Percentiles rank a stretch among this genome's conserved stretches.
These are phyloP conservation scores for Tringa solitaria DNA, from an alignment of 2,113 vertebrate species.

Conservation along the genomic window DNA sequence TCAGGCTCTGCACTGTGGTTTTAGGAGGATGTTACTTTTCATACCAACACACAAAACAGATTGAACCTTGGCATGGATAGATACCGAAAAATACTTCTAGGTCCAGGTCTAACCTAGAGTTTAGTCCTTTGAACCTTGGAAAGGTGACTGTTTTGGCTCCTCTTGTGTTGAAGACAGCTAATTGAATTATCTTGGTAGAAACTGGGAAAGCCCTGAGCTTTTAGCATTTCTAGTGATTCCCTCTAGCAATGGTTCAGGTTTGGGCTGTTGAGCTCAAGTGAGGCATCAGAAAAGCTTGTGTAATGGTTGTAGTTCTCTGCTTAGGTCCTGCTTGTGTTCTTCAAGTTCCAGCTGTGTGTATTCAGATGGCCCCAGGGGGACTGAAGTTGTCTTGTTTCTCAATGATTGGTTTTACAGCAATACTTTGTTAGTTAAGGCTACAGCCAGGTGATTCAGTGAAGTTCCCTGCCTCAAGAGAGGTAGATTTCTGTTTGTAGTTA, in stretches of 20 bases:
- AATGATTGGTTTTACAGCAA: neutral
- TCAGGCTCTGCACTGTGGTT: neutral
- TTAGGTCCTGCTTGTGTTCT: neutral
- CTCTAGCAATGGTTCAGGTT: neutral
- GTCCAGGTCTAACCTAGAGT: neutral
- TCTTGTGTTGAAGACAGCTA: neutral
- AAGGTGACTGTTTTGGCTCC: neutral
- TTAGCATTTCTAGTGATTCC: neutral
- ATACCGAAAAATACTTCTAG: neutral
- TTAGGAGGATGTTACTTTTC: neutral
- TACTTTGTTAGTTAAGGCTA: neutral
- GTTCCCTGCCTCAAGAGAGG: neutral
- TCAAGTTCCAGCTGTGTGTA: neutral
- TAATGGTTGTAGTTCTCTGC: neutral
- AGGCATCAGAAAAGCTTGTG: neutral
- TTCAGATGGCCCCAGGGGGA: neutral
- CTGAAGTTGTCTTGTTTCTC: neutral
- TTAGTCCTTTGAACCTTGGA: neutral
- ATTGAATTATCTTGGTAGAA: neutral
- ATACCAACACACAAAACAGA: neutral
- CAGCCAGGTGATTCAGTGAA: neutral
- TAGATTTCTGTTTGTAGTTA: neutral
- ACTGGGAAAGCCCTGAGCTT: neutral
- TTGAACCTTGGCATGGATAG: neutral
- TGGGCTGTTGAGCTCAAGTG: neutral